Evolutionary conservation across 2,888 invertebrate species (phyloP).

Genomic region (Caenorhabditis japonica): DNA sequence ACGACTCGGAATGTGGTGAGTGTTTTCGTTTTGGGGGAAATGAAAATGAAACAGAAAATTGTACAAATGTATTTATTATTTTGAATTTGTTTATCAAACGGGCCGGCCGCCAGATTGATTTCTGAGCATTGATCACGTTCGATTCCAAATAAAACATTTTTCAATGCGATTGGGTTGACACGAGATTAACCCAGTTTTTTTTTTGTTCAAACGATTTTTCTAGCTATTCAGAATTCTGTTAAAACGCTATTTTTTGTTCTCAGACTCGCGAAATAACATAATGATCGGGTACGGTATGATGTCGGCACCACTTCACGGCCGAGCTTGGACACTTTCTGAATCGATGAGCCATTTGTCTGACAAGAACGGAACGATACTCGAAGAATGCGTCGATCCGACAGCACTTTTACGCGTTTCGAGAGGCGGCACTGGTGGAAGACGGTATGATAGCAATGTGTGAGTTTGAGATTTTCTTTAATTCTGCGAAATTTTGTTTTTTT

Average conservation of each 20-base stretch:
- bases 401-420: slow-evolving; percentile 45
- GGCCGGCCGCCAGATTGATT: too few species aligned
- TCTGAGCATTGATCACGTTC: slow-evolving; percentile 9
- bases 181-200: neutral
- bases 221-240: neutral
- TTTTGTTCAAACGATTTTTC: neutral
- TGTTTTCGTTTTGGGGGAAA: too few species aligned
- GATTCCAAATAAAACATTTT: too few species aligned
- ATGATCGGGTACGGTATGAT: slow-evolving; percentile 55
- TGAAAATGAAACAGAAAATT: too few species aligned
- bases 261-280: slow-evolving; percentile 48
- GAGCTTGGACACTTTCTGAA: slow-evolving; percentile 62
- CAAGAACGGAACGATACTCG: slow-evolving; percentile 64
- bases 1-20: slow-evolving; percentile 55
- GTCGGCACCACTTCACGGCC: slow-evolving; percentile 44
- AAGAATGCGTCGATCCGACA: slow-evolving; percentile 62
- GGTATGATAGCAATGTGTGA: slow-evolving; percentile 53
- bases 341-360: slow-evolving; percentile 70
- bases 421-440: slow-evolving; percentile 49
- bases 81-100: too few species aligned
- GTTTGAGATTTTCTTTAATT: slow-evolving; percentile 4
- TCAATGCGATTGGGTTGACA: too few species aligned
- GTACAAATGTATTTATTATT: too few species aligned
- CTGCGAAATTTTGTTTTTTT: neutral
- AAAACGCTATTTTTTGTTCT: too few species aligned